Percentiles rank a stretch among this genome's conserved stretches.
phyloP scores from a whole-genome alignment of 2,113 vertebrate genomes.

The Phylloscopus trochilus region DNA sequence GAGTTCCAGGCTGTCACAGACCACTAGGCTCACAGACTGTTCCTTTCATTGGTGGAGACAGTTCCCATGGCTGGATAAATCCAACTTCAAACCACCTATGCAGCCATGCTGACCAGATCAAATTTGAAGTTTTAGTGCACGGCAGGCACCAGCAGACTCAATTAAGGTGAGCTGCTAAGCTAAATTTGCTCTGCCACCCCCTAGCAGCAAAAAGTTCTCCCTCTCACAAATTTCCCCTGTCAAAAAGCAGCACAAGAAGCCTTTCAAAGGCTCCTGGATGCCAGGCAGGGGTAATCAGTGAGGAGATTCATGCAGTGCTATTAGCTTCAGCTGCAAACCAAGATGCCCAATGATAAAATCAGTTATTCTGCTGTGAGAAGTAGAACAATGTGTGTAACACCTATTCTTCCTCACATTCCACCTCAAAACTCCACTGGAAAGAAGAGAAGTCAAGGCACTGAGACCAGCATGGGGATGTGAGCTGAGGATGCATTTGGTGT shows the following conservation, averaged over 20 bases:
- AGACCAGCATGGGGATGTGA: neutral
- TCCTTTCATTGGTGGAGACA: slow-evolving; percentile 60
- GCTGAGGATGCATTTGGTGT: neutral
- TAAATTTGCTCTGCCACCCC: neutral
- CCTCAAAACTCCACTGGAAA: neutral
- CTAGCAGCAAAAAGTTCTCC: neutral
- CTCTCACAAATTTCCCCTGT: neutral
- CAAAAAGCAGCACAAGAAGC: neutral
- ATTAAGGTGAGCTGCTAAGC: slow-evolving; percentile 19
- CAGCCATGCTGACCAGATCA: slow-evolving; percentile 54
- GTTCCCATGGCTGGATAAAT: slow-evolving; percentile 53
- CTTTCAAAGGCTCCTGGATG: neutral
- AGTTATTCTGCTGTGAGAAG: neutral
- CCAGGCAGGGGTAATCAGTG: neutral
- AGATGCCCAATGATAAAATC: neutral
- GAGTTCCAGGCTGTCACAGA: slow-evolving; percentile 46
- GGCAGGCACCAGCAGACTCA: slow-evolving; percentile 23
- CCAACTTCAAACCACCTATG: slow-evolving; percentile 59
- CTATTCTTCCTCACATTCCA: neutral
- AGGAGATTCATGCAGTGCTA: neutral
- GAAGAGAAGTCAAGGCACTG: neutral
- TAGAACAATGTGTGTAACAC: neutral
- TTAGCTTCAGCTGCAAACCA: neutral
- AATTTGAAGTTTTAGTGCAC: slow-evolving; percentile 54
- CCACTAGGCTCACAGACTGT: slow-evolving; percentile 27